Conservation (phyloP, 1,140 invertebrate species). For the Diachasmimorpha longicaudata region DNA sequence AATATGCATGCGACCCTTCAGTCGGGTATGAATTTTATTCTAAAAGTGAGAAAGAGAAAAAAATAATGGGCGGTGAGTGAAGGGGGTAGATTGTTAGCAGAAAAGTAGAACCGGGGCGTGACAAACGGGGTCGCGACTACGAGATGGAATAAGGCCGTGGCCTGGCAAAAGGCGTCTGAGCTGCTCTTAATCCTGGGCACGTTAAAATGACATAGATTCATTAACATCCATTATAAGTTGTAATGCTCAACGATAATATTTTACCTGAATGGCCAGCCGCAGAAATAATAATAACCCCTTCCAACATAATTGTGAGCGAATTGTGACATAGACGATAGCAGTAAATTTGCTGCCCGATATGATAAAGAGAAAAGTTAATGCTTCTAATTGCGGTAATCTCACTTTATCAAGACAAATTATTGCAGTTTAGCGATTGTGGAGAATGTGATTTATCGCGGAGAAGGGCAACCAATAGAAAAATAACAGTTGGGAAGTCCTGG, state of each 20-base stretch:
- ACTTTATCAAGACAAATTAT: background rate
- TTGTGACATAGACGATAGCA: background rate
- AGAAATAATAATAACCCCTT: background rate
- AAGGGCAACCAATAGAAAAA: background rate
- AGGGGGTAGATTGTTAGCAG: background rate
- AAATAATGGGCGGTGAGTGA: background rate
- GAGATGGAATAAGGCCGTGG: conserved; percentile 44
- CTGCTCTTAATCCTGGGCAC: background rate
- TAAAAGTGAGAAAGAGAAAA: conserved; percentile 12
- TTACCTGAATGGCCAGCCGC: background rate
- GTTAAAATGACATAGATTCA: background rate
- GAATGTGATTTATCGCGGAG: background rate
- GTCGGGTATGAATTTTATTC: conserved; percentile 7
- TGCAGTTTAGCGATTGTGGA: background rate
- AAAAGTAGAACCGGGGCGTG: conserved; percentile 38
- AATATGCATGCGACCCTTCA: conserved; percentile 47
- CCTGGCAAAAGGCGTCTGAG: conserved; percentile 27
- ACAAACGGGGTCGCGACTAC: conserved; percentile 48
- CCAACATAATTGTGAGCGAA: background rate
- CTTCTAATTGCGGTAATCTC: background rate
- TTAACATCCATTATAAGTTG: background rate
- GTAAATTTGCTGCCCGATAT: background rate
- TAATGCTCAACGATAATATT: background rate
- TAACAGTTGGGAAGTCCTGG: background rate
- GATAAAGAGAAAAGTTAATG: background rate